Evolutionary conservation across 2,113 vertebrate genomes (phyloP).

Genomic region (Phalacrocorax brasilianus): DNA sequence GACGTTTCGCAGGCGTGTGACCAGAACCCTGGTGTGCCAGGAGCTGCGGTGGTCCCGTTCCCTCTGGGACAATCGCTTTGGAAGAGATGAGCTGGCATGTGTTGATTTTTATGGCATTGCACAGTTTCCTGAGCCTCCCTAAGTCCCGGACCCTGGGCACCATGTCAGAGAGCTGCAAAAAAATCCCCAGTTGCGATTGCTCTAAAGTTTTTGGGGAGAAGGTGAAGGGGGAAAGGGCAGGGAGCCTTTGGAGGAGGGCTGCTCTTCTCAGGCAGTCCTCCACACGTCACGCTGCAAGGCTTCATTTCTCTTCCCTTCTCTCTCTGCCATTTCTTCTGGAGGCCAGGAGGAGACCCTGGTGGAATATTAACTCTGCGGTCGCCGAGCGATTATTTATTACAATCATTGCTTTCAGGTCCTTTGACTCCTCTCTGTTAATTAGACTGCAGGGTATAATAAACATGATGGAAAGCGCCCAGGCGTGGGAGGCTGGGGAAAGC

Average conservation of each 20-base stretch:
- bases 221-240: neutral
- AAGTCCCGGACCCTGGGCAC: neutral
- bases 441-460: constrained; percentile 40
- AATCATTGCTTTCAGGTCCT: neutral
- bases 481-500: accelerated
- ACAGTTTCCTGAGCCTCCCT: neutral
- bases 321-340: neutral
- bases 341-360: neutral
- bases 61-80: neutral
- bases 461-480: neutral
- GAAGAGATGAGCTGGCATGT: neutral
- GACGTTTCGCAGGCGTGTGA: neutral
- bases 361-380: neutral
- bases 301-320: neutral
- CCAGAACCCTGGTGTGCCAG: neutral
- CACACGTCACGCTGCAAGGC: neutral
- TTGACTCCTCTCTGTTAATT: constrained; percentile 44
- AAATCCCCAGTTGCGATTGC: neutral
- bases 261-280: neutral
- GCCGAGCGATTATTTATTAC: neutral
- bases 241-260: neutral
- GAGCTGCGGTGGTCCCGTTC: neutral
- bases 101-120: neutral
- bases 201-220: neutral
- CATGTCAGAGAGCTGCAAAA: accelerated